phyloP scores from a whole-genome alignment of 2,797 vertebrate species.

The Ficedula albicollis region DNA sequence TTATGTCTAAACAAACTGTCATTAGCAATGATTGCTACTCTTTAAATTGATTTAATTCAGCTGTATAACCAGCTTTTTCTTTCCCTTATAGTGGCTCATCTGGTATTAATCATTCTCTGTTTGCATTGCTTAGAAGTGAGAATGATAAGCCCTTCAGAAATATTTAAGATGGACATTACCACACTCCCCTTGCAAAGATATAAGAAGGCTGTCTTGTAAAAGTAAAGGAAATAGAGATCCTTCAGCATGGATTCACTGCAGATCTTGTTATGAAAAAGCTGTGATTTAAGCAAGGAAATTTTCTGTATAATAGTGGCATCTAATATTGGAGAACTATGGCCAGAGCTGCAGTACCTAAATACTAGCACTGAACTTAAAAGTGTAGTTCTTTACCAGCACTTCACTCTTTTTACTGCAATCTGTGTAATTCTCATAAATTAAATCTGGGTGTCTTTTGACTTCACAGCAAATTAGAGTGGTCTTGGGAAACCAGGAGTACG shows the following conservation, averaged over 20 bases:
- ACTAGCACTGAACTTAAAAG: neutral
- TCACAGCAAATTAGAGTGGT: neutral
- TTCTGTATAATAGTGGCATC: neutral
- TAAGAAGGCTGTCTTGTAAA: neutral
- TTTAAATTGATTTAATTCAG: slow-evolving; percentile 26
- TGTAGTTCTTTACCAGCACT: neutral
- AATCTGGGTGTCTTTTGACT: neutral
- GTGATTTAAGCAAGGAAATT: neutral
- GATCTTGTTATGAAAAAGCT: neutral
- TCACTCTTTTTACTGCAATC: neutral
- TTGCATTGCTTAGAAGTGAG: neutral
- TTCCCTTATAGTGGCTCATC: neutral
- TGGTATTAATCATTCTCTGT: slow-evolving; percentile 37
- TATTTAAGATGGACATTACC: neutral
- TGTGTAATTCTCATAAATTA: neutral
- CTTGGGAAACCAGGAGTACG: neutral
- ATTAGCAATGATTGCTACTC: slow-evolving; percentile 4
- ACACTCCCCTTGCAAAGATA: neutral
- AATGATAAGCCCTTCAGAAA: neutral
- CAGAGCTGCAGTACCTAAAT: neutral
- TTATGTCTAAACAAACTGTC: slow-evolving; percentile 41
- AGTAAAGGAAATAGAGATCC: neutral
- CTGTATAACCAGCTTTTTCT: slow-evolving; percentile 9
- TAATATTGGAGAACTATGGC: neutral
- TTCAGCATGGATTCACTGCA: neutral